These are phyloP conservation scores for Mizuhopecten yessoensis DNA, from an alignment of 1,140 invertebrate species.

Conservation along the genomic window DNA sequence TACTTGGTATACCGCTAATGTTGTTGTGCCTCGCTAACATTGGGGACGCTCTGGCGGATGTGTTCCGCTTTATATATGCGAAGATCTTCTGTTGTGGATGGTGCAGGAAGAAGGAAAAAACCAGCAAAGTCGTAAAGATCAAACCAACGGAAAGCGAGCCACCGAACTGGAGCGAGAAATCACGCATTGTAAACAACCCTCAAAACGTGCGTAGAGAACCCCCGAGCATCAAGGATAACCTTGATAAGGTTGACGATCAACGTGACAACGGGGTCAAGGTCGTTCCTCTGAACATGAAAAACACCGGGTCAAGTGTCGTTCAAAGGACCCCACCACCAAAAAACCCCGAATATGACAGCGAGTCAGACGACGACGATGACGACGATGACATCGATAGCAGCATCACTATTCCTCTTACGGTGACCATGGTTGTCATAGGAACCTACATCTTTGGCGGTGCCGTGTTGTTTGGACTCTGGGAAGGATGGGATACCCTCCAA, in stretches of 20 bases:
- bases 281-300: conserved; percentile 31
- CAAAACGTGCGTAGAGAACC: background rate
- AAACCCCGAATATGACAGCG: conserved; percentile 65
- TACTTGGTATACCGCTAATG: conserved; percentile 97
- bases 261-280: background rate
- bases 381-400: conserved; percentile 70
- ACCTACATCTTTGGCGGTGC: conserved; percentile 95
- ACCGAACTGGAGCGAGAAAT: background rate
- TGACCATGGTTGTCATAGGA: conserved; percentile 93
- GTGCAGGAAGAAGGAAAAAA: conserved; percentile 67
- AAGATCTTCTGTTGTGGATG: conserved; percentile 92
- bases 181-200: background rate
- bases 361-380: conserved; percentile 74
- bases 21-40: conserved; percentile 95
- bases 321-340: background rate
- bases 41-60: conserved; percentile 96
- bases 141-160: conserved; percentile 53
- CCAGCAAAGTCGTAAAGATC: conserved; percentile 64
- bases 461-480: conserved; percentile 90
- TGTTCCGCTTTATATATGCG: conserved; percentile 97
- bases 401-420: conserved; percentile 88
- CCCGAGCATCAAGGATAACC: background rate
- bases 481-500: conserved; percentile 95
- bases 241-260: background rate
- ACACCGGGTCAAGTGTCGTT: background rate